Evolutionary conservation across 2,888 invertebrate genomes (phyloP).

Genomic region (Drosophila affinis): DNA sequence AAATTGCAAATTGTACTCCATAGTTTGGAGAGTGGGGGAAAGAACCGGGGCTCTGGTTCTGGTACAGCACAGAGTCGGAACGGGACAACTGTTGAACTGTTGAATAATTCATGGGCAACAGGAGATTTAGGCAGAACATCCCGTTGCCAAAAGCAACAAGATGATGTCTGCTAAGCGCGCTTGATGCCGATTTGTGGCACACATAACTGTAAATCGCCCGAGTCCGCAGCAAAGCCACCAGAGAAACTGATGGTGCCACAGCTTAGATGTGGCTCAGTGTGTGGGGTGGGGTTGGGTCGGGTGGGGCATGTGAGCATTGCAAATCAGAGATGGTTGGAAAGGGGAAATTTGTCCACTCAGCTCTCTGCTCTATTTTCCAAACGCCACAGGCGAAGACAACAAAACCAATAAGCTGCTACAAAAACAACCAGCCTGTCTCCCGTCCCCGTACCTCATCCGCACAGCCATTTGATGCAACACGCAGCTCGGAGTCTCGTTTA

Average conservation of each 20-base stretch:
- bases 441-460: neutral
- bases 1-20: slow-evolving; percentile 75
- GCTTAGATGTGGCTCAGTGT: neutral
- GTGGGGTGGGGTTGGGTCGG: too few relatives aligned
- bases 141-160: slow-evolving; percentile 17
- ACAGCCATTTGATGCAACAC: neutral
- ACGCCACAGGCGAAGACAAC: slow-evolving; percentile 12
- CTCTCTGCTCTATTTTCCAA: slow-evolving; percentile 17
- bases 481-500: slow-evolving; percentile 11
- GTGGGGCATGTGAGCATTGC: neutral
- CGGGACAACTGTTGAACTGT: slow-evolving; percentile 67
- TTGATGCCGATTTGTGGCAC: slow-evolving; percentile 74
- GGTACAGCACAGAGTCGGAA: neutral
- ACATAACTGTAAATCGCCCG: slow-evolving; percentile 73
- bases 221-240: slow-evolving; percentile 20
- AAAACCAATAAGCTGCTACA: slow-evolving; percentile 7
- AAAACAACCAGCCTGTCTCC: neutral
- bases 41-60: neutral
- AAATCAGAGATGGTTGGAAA: neutral
- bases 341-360: too few relatives aligned
- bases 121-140: slow-evolving; percentile 70
- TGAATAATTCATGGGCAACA: slow-evolving; percentile 77
- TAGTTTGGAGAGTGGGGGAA: slow-evolving; percentile 47
- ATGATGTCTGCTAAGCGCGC: slow-evolving; percentile 68
- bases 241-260: neutral